Conservation (phyloP, 2,888 invertebrate species). For the Euzophera pinguis region DNA sequence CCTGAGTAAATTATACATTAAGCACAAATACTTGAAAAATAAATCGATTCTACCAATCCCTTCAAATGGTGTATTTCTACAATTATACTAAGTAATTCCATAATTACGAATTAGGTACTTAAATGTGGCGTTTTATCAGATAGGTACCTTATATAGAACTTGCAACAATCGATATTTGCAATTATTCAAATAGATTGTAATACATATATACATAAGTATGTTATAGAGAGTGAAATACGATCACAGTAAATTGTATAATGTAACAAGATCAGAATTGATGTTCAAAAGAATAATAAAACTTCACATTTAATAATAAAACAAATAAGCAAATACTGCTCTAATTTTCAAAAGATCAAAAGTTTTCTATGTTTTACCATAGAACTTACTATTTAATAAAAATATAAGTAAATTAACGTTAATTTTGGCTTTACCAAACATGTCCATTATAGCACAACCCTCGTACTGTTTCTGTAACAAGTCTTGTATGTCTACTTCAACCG, state of each 20-base stretch:
- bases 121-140: no score
- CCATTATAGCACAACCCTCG: constrained; percentile 87
- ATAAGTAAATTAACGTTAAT: constrained; percentile 88
- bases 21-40: no score
- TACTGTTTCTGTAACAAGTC: constrained; percentile 87
- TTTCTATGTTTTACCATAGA: constrained; percentile 80
- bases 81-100: no score
- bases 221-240: background rate
- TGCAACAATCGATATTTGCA: no score
- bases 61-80: no score
- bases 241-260: background rate
- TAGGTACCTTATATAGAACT: no score
- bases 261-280: background rate
- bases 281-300: background rate
- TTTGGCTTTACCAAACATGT: constrained; percentile 88
- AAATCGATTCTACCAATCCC: no score
- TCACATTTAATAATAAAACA: background rate
- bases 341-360: background rate
- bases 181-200: no score
- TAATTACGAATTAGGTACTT: no score
- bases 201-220: no score
- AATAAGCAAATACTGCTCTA: background rate
- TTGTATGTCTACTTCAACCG: constrained; percentile 85
- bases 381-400: constrained; percentile 87
- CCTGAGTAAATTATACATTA: no score